Evolutionary conservation across 2,113 vertebrate species (phyloP).

Genomic region (Spheniscus mendiculus): DNA sequence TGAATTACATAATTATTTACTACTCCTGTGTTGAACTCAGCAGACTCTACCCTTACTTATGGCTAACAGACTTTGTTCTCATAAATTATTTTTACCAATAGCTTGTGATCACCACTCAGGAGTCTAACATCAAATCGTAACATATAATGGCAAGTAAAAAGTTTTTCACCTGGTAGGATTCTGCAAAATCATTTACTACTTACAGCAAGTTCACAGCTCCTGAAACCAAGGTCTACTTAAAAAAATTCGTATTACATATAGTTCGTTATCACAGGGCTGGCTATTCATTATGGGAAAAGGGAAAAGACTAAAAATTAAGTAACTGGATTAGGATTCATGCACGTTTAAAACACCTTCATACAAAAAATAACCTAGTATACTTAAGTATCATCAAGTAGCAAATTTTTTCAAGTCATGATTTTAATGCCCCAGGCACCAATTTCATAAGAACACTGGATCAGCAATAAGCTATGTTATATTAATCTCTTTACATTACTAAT

Average conservation of each 20-base stretch:
- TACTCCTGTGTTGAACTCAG: neutral
- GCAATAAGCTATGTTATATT: neutral
- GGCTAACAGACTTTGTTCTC: neutral
- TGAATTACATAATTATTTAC: neutral
- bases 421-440: neutral
- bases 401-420: neutral
- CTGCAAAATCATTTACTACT: neutral
- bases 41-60: neutral
- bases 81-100: neutral
- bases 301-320: neutral
- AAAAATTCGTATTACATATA: neutral
- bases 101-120: neutral
- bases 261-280: neutral
- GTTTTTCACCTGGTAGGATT: neutral
- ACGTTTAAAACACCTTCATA: neutral
- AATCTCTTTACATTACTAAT: neutral
- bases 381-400: neutral
- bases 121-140: neutral
- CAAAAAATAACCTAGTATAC: neutral
- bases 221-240: neutral
- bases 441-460: neutral
- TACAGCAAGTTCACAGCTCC: neutral
- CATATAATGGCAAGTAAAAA: neutral
- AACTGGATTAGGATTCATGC: neutral
- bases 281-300: neutral